Conservation (phyloP, 2,113 vertebrate genomes). For the Collichthys lucidus region DNA sequence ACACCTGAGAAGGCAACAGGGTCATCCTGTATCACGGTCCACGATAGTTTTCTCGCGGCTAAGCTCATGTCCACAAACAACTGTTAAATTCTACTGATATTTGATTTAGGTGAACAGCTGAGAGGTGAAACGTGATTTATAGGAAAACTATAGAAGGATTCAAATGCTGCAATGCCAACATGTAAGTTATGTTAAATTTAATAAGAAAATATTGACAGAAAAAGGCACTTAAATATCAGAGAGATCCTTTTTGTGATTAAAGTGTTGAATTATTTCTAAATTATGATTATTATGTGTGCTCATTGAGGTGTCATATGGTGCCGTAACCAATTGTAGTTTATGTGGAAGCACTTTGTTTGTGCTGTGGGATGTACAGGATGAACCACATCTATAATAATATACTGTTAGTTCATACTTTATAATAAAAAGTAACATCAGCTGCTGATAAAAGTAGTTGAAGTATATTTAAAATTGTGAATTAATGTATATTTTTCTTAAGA, state of each 20-base stretch:
- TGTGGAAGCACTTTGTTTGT: too few relatives aligned
- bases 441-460: neutral
- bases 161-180: neutral
- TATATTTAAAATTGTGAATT: too few relatives aligned
- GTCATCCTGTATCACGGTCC: conserved; percentile 27
- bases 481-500: too few relatives aligned
- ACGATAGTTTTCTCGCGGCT: neutral
- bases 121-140: too few relatives aligned
- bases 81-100: neutral
- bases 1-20: conserved; percentile 50
- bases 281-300: neutral
- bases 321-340: too few relatives aligned
- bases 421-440: neutral
- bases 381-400: too few relatives aligned
- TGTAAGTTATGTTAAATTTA: neutral
- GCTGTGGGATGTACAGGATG: neutral
- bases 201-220: neutral
- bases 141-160: neutral
- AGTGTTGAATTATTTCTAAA: neutral
- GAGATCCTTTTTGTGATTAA: neutral
- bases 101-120: neutral
- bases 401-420: too few relatives aligned
- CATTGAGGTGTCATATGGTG: neutral
- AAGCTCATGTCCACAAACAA: neutral
- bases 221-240: neutral